These are phyloP conservation scores for Philypnodon macrostomus DNA, from an alignment of 2,797 vertebrate species.

Conservation along the genomic window DNA sequence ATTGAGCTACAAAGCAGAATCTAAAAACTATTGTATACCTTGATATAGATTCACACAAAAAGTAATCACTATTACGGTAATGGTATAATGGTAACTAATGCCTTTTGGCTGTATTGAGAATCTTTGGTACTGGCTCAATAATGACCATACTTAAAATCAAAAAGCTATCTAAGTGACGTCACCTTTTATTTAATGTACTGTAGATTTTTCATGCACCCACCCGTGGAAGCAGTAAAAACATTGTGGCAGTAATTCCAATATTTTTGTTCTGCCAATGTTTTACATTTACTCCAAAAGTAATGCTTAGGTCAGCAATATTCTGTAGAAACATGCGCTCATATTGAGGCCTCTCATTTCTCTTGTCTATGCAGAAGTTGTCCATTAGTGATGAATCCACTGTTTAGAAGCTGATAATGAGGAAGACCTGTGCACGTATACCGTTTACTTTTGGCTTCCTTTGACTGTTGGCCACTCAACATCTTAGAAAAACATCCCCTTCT, in stretches of 20 bases:
- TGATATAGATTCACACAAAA: too few species aligned
- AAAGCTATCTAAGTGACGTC: too few species aligned
- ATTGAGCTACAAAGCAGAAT: too few species aligned
- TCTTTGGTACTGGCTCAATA: too few species aligned
- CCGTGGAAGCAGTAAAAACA: background rate
- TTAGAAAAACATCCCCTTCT: slow-evolving; percentile 62
- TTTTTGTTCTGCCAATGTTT: background rate
- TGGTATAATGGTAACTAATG: too few species aligned
- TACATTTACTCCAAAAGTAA: background rate
- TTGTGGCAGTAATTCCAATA: background rate
- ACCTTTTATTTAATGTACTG: background rate
- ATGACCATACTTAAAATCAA: too few species aligned
- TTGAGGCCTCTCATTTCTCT: background rate
- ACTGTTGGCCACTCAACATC: slow-evolving; percentile 42
- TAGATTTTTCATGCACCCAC: background rate
- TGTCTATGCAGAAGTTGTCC: too few species aligned
- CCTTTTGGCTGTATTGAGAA: too few species aligned
- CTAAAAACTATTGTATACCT: too few species aligned
- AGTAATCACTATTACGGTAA: too few species aligned
- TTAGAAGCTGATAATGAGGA: slow-evolving; percentile 49
- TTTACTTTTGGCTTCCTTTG: slow-evolving; percentile 39
- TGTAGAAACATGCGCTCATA: slow-evolving; percentile 5
- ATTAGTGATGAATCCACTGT: slow-evolving; percentile 43
- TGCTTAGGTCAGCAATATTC: slow-evolving; percentile 3
- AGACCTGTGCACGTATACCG: slow-evolving; percentile 32